Base-by-base conservation (phyloP, 2,888 invertebrate genomes). In the Monochamus alternatus region DNA sequence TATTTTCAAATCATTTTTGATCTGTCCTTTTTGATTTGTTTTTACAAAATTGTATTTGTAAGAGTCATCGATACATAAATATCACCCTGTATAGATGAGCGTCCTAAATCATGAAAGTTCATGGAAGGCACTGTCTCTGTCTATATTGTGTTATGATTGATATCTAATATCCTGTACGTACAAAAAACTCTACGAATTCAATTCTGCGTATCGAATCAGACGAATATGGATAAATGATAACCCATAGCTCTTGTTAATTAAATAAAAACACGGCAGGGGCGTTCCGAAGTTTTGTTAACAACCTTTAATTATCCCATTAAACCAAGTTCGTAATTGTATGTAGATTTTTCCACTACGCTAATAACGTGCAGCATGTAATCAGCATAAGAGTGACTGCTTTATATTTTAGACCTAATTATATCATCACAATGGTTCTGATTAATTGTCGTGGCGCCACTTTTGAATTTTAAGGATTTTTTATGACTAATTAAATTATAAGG, bases 261-360 rank as follows among this genome's bases (percentile, higher is more conserved):
- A 55, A 55, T 55, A 55, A 55, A 55, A 55, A 55, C n/a, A n/a
- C 12, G n/a, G 14, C 55, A 22, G n/a, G 55, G 55, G 55, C 55
- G 55, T n/a, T 55, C 3, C 14, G 3, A 22, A 14, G 3, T n/a
- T 10, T 51, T 55, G 7, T 22, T 55, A 12, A 14, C 14, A 55
- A 55, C 14, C 55, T n/a, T 55, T 14, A 55, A 55, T 47, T 47
- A 9, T 47, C 12, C 38, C 38, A 12, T 47, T 47, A 47, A 47
- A 47, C 47, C 9, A 3, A 47, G 9, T 12, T 47, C 47, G 9
- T 47, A 47, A 47, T 12, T 12, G 10, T 12, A 47, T 12, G 12
- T 12, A 12, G 47, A 47, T 12, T 12, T 47, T 47, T 47, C 9
- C 9, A 47, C 12, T 9, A 47, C 47, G 9, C 10, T 47, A 47